Base-by-base conservation (phyloP, 2,888 invertebrate genomes). In the Phyllotreta striolata region DNA sequence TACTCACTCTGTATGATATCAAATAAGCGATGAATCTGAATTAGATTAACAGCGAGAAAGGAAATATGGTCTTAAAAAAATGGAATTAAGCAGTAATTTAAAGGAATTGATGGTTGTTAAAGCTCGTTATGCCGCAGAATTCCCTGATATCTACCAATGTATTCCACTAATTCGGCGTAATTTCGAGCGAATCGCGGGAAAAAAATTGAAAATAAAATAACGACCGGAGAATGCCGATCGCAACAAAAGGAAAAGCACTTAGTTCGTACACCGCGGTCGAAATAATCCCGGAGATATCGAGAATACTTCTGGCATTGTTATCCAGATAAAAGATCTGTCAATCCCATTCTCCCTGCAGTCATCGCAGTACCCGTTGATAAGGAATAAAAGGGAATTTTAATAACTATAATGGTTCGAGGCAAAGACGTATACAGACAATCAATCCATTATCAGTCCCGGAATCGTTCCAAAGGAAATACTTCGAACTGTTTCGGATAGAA, bases 351-450 rank as follows among this genome's bases (percentile, higher is more conserved):
- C 55, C 51, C 62, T 43, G 43, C 54, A 55, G 39, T 51, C 56
- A 47, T 52, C 9, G 13, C 38, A 52, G 52, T 10, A 52, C 52
- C 39, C 57, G 64, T 66, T 66, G 64, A 63, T 64, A 61, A 60
- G 62, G 64, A 66, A 67, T 66, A 68, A 70, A 71, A 70, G 71
- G 64, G 67, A 71, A 70, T 73, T 72, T 72, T 72, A 73, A 73
- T 73, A 73, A 73, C 72, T 71, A 71, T 73, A 73, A 73, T 73
- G 72, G 73, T 64, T 57, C 63, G 35, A 6, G 35, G 35, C 49
- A 49, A 12, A 10, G 35, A 37, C 49, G 14, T 44, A 44, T 7
- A 44, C 24, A 24, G 24, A 24, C 24, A 24, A 24, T 24, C 24
- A 24, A 24, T 24, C 24, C 24, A 24, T 24, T 24, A 24, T 24